Conservation (phyloP, 1,140 invertebrate genomes). For the Aculops lycopersici region DNA sequence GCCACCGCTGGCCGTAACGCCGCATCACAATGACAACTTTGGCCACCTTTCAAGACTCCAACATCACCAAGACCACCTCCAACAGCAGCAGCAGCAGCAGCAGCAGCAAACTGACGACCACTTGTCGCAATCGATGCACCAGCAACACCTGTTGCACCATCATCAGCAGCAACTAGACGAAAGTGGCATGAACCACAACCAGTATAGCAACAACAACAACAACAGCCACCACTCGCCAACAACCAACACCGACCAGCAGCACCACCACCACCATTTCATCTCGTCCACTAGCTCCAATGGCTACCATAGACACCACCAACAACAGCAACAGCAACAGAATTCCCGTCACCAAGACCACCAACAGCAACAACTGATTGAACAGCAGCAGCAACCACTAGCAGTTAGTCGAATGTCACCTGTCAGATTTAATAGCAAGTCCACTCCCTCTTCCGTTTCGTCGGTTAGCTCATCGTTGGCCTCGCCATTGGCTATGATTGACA, state of each 20-base stretch:
- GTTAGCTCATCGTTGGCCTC: too few relatives aligned
- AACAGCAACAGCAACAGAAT: neutral
- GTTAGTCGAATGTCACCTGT: too few relatives aligned
- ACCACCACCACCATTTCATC: neutral
- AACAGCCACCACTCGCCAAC: neutral
- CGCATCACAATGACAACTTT: slow-evolving; percentile 2
- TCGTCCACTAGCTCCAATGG: neutral
- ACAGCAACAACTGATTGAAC: neutral
- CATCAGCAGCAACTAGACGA: slow-evolving; percentile 1
- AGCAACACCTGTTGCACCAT: slow-evolving; percentile 9
- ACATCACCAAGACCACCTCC: slow-evolving; percentile 13
- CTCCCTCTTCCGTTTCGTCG: too few relatives aligned
- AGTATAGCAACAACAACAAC: neutral
- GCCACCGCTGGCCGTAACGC: neutral
- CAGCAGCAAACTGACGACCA: slow-evolving; percentile 10
- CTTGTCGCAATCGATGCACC: slow-evolving; percentile 15
- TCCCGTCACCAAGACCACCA: neutral
- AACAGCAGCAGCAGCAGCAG: slow-evolving; percentile 10
- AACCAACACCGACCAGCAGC: neutral
- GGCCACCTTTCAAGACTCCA: slow-evolving; percentile 6
- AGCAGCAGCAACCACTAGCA: too few relatives aligned
- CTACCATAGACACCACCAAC: neutral
- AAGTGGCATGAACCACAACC: neutral
- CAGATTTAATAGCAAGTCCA: too few relatives aligned
- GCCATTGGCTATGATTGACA: too few relatives aligned